These are phyloP conservation scores for Xyliphius kryptos DNA, from an alignment of 2,113 vertebrate species.

Conservation along the genomic window DNA sequence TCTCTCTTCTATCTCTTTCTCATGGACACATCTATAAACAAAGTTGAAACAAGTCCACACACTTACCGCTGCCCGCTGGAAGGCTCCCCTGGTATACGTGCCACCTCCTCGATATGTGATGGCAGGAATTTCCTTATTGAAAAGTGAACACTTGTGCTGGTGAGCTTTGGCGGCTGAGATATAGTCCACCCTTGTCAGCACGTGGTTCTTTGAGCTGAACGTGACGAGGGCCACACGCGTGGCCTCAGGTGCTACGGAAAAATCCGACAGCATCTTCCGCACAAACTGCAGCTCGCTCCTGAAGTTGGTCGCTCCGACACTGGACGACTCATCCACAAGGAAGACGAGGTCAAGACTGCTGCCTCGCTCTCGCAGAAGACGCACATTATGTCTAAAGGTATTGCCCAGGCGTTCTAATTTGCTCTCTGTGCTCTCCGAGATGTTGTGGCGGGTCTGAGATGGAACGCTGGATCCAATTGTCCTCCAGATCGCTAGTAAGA, in stretches of 20 bases:
- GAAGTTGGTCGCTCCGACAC: conserved; percentile 87
- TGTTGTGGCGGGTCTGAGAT: conserved; percentile 40
- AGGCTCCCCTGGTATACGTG: conserved; percentile 93
- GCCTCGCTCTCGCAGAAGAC: conserved; percentile 80
- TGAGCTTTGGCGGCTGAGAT: conserved; percentile 78
- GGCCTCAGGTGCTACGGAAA: conserved; percentile 84
- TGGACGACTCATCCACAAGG: conserved; percentile 95
- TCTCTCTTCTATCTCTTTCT: too few relatives aligned
- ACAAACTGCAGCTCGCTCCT: conserved; percentile 88
- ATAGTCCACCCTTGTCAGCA: conserved; percentile 89
- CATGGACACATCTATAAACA: too few relatives aligned
- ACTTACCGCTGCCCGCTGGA: conserved; percentile 93
- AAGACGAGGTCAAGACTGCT: conserved; percentile 84
- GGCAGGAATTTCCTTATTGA: conserved; percentile 87
- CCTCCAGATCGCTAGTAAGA: conserved; percentile 44
- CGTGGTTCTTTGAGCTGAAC: conserved; percentile 90
- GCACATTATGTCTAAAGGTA: conserved; percentile 81
- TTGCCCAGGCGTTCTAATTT: conserved; percentile 85
- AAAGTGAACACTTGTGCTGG: conserved; percentile 93
- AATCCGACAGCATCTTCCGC: conserved; percentile 93
- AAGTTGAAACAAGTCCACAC: too few relatives aligned
- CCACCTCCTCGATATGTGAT: conserved; percentile 92
- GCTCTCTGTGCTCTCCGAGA: conserved; percentile 68
- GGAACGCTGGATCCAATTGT: conserved; percentile 36
- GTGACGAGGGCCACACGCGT: conserved; percentile 92